These are phyloP conservation scores for Nemotelus pantherinus DNA, from an alignment of 2,888 invertebrate species.

Conservation along the genomic window DNA sequence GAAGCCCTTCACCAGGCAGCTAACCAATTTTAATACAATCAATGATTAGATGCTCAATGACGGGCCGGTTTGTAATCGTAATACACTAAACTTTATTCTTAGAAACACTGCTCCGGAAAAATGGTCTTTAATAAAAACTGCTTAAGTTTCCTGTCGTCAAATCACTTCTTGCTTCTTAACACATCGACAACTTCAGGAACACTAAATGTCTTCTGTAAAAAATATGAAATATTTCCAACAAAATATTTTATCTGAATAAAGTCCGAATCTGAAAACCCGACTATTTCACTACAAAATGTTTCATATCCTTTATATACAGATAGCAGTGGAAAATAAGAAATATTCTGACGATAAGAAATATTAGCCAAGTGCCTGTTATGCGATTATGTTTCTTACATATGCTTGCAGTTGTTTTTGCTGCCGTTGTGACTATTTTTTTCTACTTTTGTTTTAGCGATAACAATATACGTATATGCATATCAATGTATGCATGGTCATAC, in stretches of 20 bases:
- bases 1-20: conserved; percentile 66
- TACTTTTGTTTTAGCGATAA: neutral
- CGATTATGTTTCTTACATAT: neutral
- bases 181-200: too few species aligned
- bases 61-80: conserved; percentile 60
- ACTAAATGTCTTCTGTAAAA: too few species aligned
- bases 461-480: neutral
- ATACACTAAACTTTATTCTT: neutral
- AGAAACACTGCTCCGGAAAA: neutral
- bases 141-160: too few species aligned
- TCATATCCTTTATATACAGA: conserved; percentile 38
- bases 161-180: too few species aligned
- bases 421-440: neutral
- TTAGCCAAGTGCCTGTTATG: conserved; percentile 4
- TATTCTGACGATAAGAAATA: conserved; percentile 14
- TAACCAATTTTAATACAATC: conserved; percentile 57
- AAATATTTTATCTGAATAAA: neutral
- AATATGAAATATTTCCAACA: too few species aligned
- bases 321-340: conserved; percentile 11
- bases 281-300: neutral
- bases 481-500: too few species aligned
- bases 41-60: conserved; percentile 63
- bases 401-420: neutral
- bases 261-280: conserved; percentile 10
- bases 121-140: too few species aligned